These are phyloP conservation scores for Halisarca cf. caerulea DNA, from an alignment of 37 sponge, comb jelly and placozoan species.

Conservation along the genomic window DNA sequence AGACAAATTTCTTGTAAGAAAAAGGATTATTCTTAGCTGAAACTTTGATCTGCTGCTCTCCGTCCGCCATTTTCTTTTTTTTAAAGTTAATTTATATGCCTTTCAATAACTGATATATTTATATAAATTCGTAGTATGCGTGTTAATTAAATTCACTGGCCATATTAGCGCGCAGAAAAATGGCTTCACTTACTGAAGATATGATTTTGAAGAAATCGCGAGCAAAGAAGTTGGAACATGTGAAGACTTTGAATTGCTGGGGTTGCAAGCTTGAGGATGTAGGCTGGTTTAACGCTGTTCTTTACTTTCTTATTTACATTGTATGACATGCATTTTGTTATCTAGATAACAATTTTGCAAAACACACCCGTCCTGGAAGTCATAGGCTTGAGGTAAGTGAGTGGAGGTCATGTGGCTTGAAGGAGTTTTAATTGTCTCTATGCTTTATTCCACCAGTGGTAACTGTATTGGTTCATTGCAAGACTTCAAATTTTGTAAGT, in stretches of 20 bases:
- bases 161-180: neutral
- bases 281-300: neutral
- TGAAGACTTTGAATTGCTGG: constrained; percentile 76
- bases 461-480: constrained; percentile 48
- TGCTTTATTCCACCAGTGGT: constrained; percentile 34
- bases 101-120: too few species aligned
- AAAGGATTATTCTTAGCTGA: constrained; percentile 22
- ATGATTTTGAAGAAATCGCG: constrained; percentile 47
- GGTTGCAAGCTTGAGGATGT: constrained; percentile 68
- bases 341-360: constrained; percentile 25
- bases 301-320: too few species aligned
- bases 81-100: too few species aligned
- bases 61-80: neutral
- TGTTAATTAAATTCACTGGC: neutral
- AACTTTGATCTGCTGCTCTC: neutral
- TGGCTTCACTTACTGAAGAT: constrained; percentile 55
- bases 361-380: constrained; percentile 53
- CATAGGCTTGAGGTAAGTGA: constrained; percentile 52
- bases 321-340: neutral
- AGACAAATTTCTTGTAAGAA: constrained; percentile 32
- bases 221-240: constrained; percentile 36
- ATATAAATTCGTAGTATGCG: too few species aligned
- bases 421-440: neutral
- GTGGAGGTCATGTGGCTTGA: neutral
- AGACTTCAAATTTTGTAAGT: constrained; percentile 50